Evolutionary conservation across 2,113 vertebrate genomes (phyloP).

Genomic region (Ophthalmolycus amberensis): DNA sequence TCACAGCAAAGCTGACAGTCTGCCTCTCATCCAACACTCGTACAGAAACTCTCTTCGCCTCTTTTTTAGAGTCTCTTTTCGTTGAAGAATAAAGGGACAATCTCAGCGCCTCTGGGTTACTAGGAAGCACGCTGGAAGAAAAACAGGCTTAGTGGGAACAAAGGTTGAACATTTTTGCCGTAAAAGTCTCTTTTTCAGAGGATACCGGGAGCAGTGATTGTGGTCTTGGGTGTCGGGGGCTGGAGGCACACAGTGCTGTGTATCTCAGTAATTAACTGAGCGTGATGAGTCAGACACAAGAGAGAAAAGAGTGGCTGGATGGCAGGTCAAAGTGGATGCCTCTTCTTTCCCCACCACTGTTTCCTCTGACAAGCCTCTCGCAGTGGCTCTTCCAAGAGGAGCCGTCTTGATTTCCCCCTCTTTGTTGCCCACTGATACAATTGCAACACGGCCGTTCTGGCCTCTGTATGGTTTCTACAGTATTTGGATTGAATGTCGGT

Average conservation of each 20-base stretch:
- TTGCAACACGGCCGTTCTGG: not conserved
- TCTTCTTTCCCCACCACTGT: constrained; percentile 19
- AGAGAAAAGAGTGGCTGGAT: constrained; percentile 57
- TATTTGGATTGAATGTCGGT: not conserved
- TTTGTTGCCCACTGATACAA: constrained; percentile 6
- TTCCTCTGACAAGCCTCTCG: constrained; percentile 33
- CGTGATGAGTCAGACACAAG: constrained; percentile 62
- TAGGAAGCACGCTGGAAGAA: constrained; percentile 38
- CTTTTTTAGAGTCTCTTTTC: constrained; percentile 12
- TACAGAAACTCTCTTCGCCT: constrained; percentile 33
- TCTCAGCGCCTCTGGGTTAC: constrained; percentile 51
- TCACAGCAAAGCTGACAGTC: constrained; percentile 42
- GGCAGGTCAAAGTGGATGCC: constrained; percentile 67
- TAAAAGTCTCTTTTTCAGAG: constrained; percentile 49
- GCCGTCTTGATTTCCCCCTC: not conserved
- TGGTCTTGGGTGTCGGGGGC: constrained; percentile 37
- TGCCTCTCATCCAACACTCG: constrained; percentile 34
- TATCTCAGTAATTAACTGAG: constrained; percentile 70
- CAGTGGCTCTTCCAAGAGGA: constrained; percentile 27
- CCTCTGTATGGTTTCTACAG: not conserved
- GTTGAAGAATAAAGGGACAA: not conserved
- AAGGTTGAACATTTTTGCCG: constrained; percentile 51
- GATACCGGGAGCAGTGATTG: constrained; percentile 41
- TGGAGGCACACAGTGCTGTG: constrained; percentile 45
- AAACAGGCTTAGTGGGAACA: constrained; percentile 55